These are phyloP conservation scores for Meganola albula DNA, from an alignment of 2,888 invertebrate species.

Conservation along the genomic window DNA sequence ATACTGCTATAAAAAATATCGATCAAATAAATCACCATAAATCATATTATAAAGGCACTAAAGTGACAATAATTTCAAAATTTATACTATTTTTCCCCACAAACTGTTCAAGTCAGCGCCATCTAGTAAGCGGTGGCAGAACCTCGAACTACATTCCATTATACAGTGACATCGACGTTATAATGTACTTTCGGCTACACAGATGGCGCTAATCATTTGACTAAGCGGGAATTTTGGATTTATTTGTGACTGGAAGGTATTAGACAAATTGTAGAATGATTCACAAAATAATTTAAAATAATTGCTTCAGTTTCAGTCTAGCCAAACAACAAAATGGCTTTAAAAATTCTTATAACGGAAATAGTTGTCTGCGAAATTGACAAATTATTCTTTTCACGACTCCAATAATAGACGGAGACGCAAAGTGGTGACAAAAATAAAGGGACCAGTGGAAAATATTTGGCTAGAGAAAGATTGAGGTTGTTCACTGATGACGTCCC, in stretches of 20 bases:
- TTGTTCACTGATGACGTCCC: constrained; percentile 42
- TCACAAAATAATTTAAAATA: background rate
- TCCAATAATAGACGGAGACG: constrained; percentile 42
- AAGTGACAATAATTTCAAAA: too few species aligned
- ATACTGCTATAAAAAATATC: constrained; percentile 23
- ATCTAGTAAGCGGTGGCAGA: background rate
- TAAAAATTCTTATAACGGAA: constrained; percentile 20
- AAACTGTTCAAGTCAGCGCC: too few species aligned
- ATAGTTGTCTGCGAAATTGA: constrained; percentile 35
- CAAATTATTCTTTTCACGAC: constrained; percentile 42
- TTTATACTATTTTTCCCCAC: too few species aligned
- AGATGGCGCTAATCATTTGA: background rate
- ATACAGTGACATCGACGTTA: background rate
- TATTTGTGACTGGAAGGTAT: too few species aligned
- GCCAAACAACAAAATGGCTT: constrained; percentile 6
- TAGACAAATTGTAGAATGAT: too few species aligned
- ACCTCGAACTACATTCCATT: background rate
- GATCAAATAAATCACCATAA: constrained; percentile 34
- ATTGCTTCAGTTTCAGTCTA: background rate
- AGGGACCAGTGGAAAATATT: constrained; percentile 42
- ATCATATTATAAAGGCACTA: too few species aligned
- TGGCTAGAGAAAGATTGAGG: constrained; percentile 55
- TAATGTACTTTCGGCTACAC: background rate
- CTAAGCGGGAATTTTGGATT: too few species aligned
- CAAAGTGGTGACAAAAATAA: constrained; percentile 51